These are phyloP conservation scores for Cinclus cinclus DNA, from an alignment of 2,113 vertebrate species.

Conservation along the genomic window DNA sequence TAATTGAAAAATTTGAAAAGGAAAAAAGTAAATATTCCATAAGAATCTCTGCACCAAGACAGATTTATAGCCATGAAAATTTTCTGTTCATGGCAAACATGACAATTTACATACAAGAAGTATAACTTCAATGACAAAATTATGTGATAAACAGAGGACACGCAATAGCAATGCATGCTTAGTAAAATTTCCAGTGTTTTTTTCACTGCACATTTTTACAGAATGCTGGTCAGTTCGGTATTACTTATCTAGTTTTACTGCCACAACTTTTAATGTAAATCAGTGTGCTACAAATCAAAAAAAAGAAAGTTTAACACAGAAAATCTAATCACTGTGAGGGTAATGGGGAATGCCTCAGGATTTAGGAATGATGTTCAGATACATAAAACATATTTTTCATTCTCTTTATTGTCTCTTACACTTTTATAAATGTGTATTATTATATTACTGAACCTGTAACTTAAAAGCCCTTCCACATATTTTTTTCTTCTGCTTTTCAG, in stretches of 20 bases:
- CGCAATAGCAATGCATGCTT: background rate
- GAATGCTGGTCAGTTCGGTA: background rate
- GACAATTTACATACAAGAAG: background rate
- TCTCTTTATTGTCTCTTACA: background rate
- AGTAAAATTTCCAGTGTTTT: background rate
- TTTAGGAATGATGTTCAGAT: background rate
- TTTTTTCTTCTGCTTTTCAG: background rate
- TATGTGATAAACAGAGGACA: background rate
- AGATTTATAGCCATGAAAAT: background rate
- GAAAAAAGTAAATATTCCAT: background rate
- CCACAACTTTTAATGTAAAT: background rate
- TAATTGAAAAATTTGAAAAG: background rate
- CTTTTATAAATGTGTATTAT: background rate
- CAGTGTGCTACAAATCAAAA: background rate
- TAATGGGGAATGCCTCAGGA: background rate
- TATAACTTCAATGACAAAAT: background rate
- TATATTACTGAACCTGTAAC: background rate
- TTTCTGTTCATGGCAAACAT: background rate
- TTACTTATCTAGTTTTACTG: background rate
- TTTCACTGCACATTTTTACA: background rate
- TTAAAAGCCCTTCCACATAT: background rate
- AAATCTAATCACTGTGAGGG: background rate
- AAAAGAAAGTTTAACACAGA: background rate
- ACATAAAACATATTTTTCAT: background rate
- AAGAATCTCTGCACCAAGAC: background rate